Base-by-base conservation (phyloP, 2,888 invertebrate genomes). In the Ecliptopera silaceata region DNA sequence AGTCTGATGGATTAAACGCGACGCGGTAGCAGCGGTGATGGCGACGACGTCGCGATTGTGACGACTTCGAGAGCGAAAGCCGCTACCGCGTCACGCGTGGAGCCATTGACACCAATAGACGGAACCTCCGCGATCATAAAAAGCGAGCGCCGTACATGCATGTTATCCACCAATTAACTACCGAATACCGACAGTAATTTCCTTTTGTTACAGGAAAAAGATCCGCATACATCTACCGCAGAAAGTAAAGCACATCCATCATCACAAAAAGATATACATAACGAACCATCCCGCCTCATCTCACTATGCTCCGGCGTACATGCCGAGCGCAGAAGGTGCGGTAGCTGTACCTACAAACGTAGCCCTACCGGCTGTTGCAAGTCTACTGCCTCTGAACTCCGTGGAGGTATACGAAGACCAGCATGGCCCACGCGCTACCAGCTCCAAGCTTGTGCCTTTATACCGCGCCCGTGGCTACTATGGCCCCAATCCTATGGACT, bases 161-260 rank as follows among this genome's bases (percentile, higher is more conserved):
- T 79, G 86, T 86, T 70, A 85, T 78, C 68, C 63, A 70, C 66
- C 65, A 72, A 59, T 64, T 67, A 64, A 76, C 66, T 63, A 68
- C 64, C 68, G 70, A 77, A 79, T 75, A 75, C 68, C 75, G 68
- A 63, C 69, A 79, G 60, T 77, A 75, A 75, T 68, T 78, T 50
- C 56, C 61, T 79, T 69, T 89, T 89, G 88, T 91, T 91, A 50
- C 89, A 92, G 92, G 79, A 92, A 92, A 83, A 92, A 92, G 81
- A 91, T 92, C 76, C 91, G 91, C 78, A 92, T 92, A 78, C 91
- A 92, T 82, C 88, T 91, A 82, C 92, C 92, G 72, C 91, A 92
- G 82, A 89, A 89, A 74, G 91, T 92, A 79, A 92, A 91, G 80
- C 91, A 92, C 70, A 91, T 92, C 74, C 91, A 91, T 72, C 92